Conservation (phyloP, 2,113 vertebrate species). For the Butorides virescens region DNA sequence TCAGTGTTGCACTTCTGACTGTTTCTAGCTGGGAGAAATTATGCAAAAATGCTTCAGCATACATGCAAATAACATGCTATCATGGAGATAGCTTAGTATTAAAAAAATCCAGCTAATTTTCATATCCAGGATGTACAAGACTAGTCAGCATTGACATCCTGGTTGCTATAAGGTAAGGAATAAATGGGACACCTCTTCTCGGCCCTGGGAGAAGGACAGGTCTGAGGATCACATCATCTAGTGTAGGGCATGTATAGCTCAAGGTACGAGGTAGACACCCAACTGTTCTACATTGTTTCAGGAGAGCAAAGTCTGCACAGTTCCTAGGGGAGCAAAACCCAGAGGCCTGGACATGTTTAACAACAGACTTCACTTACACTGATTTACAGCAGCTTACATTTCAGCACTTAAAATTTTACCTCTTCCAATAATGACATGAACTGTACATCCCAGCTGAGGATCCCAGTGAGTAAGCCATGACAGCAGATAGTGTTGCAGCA, state of each 20-base stretch:
- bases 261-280: fast-evolving
- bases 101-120: not conserved
- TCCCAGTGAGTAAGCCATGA: not conserved
- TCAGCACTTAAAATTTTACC: not conserved
- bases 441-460: not conserved
- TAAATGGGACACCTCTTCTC: not conserved
- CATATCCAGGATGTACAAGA: not conserved
- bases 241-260: not conserved
- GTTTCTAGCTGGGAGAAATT: not conserved
- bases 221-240: not conserved
- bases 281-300: fast-evolving
- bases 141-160: not conserved
- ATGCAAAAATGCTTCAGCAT: not conserved
- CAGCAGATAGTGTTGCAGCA: not conserved
- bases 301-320: not conserved
- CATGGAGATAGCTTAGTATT: not conserved
- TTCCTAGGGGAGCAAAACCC: not conserved
- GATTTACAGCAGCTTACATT: not conserved
- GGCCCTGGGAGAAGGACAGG: not conserved
- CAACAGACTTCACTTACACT: not conserved
- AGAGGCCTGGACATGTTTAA: not conserved
- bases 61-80: not conserved
- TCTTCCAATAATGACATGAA: fast-evolving
- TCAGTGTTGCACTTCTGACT: not conserved
- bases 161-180: not conserved